Percentiles rank a stretch among this genome's conserved stretches.
Conservation (phyloP, 2,888 invertebrate species). For the Limnephilus rhombicus region DNA sequence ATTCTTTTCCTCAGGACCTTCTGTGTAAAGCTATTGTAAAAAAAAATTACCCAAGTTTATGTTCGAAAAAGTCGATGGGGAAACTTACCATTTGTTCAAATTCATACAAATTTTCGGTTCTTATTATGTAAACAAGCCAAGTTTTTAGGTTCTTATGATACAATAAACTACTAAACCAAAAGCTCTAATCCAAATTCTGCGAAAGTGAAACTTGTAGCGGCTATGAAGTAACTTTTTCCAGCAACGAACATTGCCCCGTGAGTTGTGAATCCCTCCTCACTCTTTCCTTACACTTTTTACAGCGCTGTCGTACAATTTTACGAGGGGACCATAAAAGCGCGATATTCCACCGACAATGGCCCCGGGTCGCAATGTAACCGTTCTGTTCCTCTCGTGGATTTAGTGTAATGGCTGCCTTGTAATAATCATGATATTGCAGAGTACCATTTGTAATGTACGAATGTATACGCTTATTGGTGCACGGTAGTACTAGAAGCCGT, state of each 20-base stretch:
- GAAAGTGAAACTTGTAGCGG: neutral
- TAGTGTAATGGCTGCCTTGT: slow-evolving; percentile 2
- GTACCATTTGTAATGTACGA: neutral
- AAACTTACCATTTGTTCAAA: too few species aligned
- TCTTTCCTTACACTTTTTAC: slow-evolving; percentile 32
- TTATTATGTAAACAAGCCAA: neutral
- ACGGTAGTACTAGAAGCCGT: neutral
- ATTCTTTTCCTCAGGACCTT: too few species aligned
- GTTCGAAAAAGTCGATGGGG: too few species aligned
- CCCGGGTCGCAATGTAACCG: neutral
- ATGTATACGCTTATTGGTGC: slow-evolving; percentile 19
- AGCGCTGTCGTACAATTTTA: slow-evolving; percentile 29
- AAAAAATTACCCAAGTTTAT: too few species aligned
- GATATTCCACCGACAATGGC: slow-evolving; percentile 33
- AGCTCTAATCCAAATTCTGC: neutral
- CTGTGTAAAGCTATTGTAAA: too few species aligned
- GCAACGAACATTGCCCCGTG: neutral
- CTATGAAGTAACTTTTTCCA: neutral
- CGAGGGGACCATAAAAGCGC: slow-evolving; percentile 21
- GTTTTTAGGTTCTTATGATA: neutral
- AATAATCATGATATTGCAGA: slow-evolving; percentile 12
- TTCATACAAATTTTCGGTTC: too few species aligned
- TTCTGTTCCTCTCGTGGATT: slow-evolving; percentile 21
- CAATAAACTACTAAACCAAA: neutral
- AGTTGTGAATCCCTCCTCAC: neutral